Evolutionary conservation across 2,888 invertebrate species (phyloP).

Genomic region (Branchinecta sandiegonensis): DNA sequence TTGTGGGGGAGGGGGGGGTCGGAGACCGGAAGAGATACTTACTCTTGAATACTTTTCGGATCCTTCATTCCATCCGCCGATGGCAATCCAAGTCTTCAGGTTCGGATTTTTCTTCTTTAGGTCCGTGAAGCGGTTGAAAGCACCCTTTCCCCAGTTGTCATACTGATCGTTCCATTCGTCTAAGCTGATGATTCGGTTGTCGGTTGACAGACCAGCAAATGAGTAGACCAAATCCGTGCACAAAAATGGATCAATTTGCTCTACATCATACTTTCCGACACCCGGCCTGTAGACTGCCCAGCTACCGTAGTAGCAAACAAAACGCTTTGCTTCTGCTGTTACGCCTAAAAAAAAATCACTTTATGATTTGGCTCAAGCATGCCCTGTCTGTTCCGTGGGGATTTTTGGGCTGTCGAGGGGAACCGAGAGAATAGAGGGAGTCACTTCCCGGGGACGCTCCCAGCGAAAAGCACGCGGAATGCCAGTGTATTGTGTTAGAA

Average conservation of each 20-base stretch:
- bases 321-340: not conserved
- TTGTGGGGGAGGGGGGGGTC: too few species aligned
- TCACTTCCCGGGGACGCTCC: too few species aligned
- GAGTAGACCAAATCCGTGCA: slow-evolving; percentile 32
- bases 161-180: slow-evolving; percentile 32
- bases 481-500: too few species aligned
- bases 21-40: not conserved
- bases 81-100: slow-evolving; percentile 31
- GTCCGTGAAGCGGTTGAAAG: slow-evolving; percentile 30
- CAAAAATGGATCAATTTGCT: slow-evolving; percentile 32
- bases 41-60: slow-evolving; percentile 26
- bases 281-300: slow-evolving; percentile 26
- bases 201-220: slow-evolving; percentile 31
- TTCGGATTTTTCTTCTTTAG: slow-evolving; percentile 30
- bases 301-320: slow-evolving; percentile 6
- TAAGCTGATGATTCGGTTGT: slow-evolving; percentile 29
- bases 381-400: too few species aligned
- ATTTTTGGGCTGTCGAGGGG: too few species aligned
- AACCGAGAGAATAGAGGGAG: too few species aligned
- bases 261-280: slow-evolving; percentile 30
- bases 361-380: too few species aligned
- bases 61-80: slow-evolving; percentile 32
- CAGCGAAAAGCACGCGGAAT: too few species aligned
- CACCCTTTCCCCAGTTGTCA: slow-evolving; percentile 31
- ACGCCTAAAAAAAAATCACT: too few species aligned